Conservation (phyloP, 1,140 invertebrate species). For the Stegodyphus dumicola region DNA sequence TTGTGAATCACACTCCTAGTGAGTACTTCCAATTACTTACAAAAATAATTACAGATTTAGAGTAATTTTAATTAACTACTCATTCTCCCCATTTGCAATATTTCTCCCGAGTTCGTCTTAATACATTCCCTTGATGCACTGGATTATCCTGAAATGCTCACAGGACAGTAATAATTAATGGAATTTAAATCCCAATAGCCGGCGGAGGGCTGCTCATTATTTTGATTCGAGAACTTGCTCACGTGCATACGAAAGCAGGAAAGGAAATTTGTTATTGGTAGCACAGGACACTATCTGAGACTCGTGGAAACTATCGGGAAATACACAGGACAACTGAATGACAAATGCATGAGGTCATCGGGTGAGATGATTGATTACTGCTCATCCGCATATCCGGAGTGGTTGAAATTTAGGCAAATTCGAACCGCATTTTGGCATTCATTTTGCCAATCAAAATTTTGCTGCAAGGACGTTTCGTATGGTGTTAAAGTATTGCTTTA, state of each 20-base stretch:
- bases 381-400: too few relatives aligned
- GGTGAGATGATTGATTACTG: not conserved
- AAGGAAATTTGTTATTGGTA: constrained; percentile 39
- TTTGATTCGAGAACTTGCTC: constrained; percentile 12
- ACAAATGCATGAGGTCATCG: constrained; percentile 27
- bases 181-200: constrained; percentile 39
- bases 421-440: too few relatives aligned
- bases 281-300: constrained; percentile 3
- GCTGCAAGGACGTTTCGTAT: too few relatives aligned
- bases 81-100: constrained; percentile 27
- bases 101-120: constrained; percentile 16
- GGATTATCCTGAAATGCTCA: constrained; percentile 28
- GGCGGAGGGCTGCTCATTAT: constrained; percentile 27
- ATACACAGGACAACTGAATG: constrained; percentile 20
- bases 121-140: constrained; percentile 3
- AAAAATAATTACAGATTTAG: constrained; percentile 44
- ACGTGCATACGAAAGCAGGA: not conserved
- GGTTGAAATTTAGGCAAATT: too few relatives aligned
- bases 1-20: too few relatives aligned
- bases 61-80: constrained; percentile 45
- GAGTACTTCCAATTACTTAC: constrained; percentile 17
- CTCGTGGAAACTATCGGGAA: constrained; percentile 33
- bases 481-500: too few relatives aligned
- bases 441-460: too few relatives aligned
- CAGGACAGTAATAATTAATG: constrained; percentile 42